Base-by-base conservation (phyloP, 2,888 invertebrate genomes). In the Rhogogaster chlorosoma region DNA sequence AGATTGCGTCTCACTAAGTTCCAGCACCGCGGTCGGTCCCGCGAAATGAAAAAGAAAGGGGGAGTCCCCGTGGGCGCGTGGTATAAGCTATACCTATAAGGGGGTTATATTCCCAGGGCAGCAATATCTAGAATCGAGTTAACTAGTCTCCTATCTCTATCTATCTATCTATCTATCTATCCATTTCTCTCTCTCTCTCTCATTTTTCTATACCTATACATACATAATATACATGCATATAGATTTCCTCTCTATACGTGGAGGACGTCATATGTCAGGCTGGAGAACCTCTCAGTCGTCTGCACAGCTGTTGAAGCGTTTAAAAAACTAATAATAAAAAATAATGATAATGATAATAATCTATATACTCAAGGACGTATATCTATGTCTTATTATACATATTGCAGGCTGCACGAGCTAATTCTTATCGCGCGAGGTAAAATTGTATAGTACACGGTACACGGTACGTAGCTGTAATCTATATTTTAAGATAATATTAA, bases 111-210 rank as follows among this genome's bases (percentile, higher is more conserved):
- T 73, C 73, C 73, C 73, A 12, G 22, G 73, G 45, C 73, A 73
- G 73, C 73, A 73, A 73, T 73, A 73, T 73, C 73, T 42, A 73
- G 42, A 73, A 73, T 73, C 73, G 73, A 73, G 73, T 73, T 22
- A 38, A 73, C 42, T 73, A 42, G 38, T 42, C 73, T 73, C 42
- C 38, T 38, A 38, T 42, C 73, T 42, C 45, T 73, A 3, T 73
- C 12, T 70, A 12, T 22, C 38, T 38, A 38, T 22, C 42, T 70
- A 15, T 36, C 36, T 70, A 2, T 36, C 9, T 70, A 1, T 18
- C 3, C 22, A 0, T 22, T 2, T 67, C 12, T 32, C 32, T 32
- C 10, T 61, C 10, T 61, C 10, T 67, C 3, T 67, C 18, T 32
- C 64, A 9, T 57, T 5, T 10, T 10, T 26, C n/a, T 53, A n/a